These are phyloP conservation scores for Chrosomus eos DNA, from an alignment of 2,797 vertebrate species.

Conservation along the genomic window DNA sequence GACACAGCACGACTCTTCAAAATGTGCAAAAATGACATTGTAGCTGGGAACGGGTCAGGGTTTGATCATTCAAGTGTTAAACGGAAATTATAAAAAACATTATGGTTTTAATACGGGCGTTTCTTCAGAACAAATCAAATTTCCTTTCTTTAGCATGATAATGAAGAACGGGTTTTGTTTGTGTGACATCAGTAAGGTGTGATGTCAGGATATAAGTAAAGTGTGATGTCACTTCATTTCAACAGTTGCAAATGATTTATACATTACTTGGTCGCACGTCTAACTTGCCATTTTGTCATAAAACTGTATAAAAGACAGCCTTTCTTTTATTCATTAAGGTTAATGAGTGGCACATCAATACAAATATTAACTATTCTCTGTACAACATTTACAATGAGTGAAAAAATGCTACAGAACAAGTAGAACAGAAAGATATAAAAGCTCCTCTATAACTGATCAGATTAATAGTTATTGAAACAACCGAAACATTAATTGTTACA, in stretches of 20 bases:
- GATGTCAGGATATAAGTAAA: background rate
- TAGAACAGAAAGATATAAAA: slow-evolving; percentile 55
- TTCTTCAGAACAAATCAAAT: background rate
- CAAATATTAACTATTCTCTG: slow-evolving; percentile 76
- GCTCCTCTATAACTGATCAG: slow-evolving; percentile 39
- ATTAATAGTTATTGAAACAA: slow-evolving; percentile 47
- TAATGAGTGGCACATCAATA: slow-evolving; percentile 77
- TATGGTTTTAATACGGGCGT: background rate
- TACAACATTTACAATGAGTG: slow-evolving; percentile 77
- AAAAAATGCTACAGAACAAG: slow-evolving; percentile 57
- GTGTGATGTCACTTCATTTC: slow-evolving; percentile 2
- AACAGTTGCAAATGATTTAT: slow-evolving; percentile 45
- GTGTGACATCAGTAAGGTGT: background rate
- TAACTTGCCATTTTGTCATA: slow-evolving; percentile 66
- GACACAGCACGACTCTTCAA: slow-evolving; percentile 30
- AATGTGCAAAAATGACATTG: slow-evolving; percentile 29
- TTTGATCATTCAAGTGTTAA: slow-evolving; percentile 10
- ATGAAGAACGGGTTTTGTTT: background rate
- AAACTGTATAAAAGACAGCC: slow-evolving; percentile 72
- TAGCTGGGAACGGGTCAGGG: slow-evolving; percentile 1
- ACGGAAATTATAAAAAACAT: background rate
- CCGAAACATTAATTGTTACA: slow-evolving; percentile 43
- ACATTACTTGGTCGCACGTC: slow-evolving; percentile 63
- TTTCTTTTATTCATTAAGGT: slow-evolving; percentile 64
- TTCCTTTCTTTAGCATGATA: background rate